A percentile compares a stretch with the other conserved stretches of the same genome.
These are phyloP conservation scores for Valencia hispanica DNA, from an alignment of 2,797 vertebrate genomes.

Conservation along the genomic window DNA sequence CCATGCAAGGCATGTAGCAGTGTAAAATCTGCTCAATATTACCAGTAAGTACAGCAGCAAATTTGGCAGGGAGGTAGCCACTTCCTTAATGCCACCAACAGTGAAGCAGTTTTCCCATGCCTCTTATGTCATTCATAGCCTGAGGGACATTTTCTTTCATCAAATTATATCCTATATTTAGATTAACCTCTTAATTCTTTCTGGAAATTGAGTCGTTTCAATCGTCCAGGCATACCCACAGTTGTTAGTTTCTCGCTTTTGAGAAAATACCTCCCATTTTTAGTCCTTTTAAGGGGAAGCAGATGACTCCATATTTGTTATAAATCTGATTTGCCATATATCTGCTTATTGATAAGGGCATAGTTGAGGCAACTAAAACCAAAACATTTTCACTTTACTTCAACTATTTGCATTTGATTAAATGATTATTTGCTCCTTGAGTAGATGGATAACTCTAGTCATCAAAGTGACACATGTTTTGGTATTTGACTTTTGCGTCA, in stretches of 20 bases:
- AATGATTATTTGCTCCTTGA: neutral
- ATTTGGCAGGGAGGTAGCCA: constrained; percentile 65
- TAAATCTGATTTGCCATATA: too few relatives aligned
- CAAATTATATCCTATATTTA: constrained; percentile 8
- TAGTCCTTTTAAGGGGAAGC: neutral
- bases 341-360: neutral
- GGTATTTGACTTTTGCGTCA: neutral
- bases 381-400: neutral
- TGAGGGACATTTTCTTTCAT: constrained; percentile 4
- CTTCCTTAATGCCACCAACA: constrained; percentile 57
- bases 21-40: constrained; percentile 72
- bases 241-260: neutral
- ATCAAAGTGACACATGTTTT: neutral
- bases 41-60: constrained; percentile 70
- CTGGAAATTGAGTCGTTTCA: neutral
- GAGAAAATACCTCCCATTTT: constrained; percentile 2
- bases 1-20: constrained; percentile 59
- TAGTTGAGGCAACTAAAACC: neutral
- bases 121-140: constrained; percentile 21
- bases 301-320: neutral
- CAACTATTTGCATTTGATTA: neutral
- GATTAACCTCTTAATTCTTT: constrained; percentile 9
- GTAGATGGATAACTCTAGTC: neutral
- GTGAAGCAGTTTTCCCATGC: constrained; percentile 52
- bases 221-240: neutral